Conservation (phyloP, 1,140 invertebrate species). For the Drosophila equinoxialis region DNA sequence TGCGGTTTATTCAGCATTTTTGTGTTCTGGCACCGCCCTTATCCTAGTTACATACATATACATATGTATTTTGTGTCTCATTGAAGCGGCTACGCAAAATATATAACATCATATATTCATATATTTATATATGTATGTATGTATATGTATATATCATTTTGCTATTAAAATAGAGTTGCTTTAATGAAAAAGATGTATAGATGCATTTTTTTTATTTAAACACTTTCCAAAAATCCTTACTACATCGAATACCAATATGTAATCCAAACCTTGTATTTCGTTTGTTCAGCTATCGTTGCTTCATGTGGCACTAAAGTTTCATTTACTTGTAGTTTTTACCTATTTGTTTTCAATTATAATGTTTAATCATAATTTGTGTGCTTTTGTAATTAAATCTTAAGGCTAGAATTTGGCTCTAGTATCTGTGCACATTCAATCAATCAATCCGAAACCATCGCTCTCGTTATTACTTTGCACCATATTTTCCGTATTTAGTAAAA, state of each 20-base stretch:
- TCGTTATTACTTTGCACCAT: conserved; percentile 17
- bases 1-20: conserved; percentile 27
- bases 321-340: conserved; percentile 37
- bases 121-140: not conserved
- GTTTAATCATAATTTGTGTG: conserved; percentile 31
- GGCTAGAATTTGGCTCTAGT: conserved; percentile 50
- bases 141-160: conserved; percentile 48
- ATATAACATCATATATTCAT: conserved; percentile 27
- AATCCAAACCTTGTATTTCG: conserved; percentile 65
- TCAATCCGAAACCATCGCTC: conserved; percentile 53
- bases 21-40: conserved; percentile 22
- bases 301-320: conserved; percentile 70
- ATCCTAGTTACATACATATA: not conserved
- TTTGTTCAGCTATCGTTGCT: conserved; percentile 71
- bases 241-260: not conserved
- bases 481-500: not conserved
- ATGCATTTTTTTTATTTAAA: conserved; percentile 32
- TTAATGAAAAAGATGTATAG: not conserved
- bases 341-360: conserved; percentile 28
- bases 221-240: conserved; percentile 14
- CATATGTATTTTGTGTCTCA: conserved; percentile 55
- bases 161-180: conserved; percentile 43
- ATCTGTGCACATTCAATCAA: conserved; percentile 6
- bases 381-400: conserved; percentile 56
- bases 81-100: conserved; percentile 72